phyloP scores from a whole-genome alignment of 2,888 invertebrate genomes.

The Spisula subtruncata region DNA sequence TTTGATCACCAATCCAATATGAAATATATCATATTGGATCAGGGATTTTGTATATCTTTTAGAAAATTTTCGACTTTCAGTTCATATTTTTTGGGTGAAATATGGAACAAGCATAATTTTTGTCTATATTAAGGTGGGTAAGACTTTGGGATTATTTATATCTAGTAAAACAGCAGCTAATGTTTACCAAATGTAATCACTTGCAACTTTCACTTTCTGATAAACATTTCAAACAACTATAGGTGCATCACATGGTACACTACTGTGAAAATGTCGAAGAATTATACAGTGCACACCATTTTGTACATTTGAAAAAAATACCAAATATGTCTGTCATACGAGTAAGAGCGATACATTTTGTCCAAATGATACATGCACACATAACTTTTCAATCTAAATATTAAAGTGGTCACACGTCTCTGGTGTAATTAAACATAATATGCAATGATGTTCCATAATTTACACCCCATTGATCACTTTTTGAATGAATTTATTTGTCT shows the following conservation, averaged over 20 bases:
- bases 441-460: neutral
- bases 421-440: neutral
- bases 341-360: neutral
- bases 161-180: neutral
- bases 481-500: slow-evolving; percentile 18
- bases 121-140: neutral
- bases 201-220: neutral
- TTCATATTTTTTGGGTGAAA: neutral
- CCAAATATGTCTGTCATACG: neutral
- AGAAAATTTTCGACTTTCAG: no score
- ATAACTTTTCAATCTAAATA: neutral
- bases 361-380: neutral
- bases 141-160: neutral
- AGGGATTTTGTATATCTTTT: no score
- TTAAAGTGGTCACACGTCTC: neutral
- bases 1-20: no score
- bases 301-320: neutral
- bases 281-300: neutral
- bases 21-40: no score
- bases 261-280: neutral
- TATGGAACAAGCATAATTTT: neutral
- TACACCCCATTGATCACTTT: slow-evolving; percentile 12
- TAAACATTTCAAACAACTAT: neutral
- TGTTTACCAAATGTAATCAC: neutral
- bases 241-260: neutral